Evolutionary conservation across 2,888 invertebrate genomes (phyloP), one percentile per base, ranked within the genome.

Genomic region (Cataglyphis rosenhaueri): DNA sequence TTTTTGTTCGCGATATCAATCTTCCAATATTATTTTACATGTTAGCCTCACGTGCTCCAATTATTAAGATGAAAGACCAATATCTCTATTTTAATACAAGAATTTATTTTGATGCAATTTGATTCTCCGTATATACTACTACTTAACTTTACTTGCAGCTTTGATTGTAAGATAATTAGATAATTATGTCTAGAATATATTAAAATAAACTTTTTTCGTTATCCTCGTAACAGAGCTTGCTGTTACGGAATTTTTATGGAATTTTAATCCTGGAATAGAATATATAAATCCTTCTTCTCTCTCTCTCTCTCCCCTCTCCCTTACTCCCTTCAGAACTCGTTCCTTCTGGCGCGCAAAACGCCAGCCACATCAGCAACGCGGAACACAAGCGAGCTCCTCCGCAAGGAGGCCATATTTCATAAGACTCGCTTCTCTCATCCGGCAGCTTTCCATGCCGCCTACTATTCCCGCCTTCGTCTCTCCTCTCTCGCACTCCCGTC

Each of bases 391-490:
- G 73, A 35, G 91, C 91, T 92, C 88, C 88, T 90, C 89, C 88
- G 90, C 92, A 92, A 93, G 93, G 93, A 94, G 93, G 93, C 94
- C 93, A 94, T 94, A 94, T 94, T 94, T 94, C 94, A 94, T 94
- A 93, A 92, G 93, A 92, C 92, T 91, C 88, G 88, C 88, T 89
- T 88, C 89, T 91, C 87, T 88, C 87, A 90, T 87, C 84, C 89
- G 88, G 84, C 85, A 86, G 85, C 90, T 90, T 89, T 88, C 85
- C 87, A 86, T 89, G 85, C 88, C 86, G 85, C 85, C 87, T 75
- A 81, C 75, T 84, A 82, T 83, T 79, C 81, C 85, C 71, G 70
- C 73, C 29, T 84, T 62, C 61, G 75, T 76, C 84, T 68, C 82
- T 81, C 32, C 81, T 68, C 38, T n/a, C 48, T 52, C 38, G 57